These are phyloP conservation scores for Schizaphis graminum DNA, from an alignment of 2,888 invertebrate genomes.

Conservation along the genomic window DNA sequence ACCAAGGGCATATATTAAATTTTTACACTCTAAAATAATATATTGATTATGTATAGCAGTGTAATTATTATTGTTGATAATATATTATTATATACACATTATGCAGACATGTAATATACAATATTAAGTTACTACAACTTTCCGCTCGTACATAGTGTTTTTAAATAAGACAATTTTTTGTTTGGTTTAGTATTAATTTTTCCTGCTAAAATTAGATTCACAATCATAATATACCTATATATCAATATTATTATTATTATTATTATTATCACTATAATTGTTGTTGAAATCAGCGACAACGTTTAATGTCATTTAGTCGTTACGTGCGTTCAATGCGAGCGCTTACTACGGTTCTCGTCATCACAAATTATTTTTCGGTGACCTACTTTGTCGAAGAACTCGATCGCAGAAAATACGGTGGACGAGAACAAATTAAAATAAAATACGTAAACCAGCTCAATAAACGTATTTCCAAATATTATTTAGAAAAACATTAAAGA, in stretches of 20 bases:
- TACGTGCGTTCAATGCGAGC: not conserved
- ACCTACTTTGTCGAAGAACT: not conserved
- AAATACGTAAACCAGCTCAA: not conserved
- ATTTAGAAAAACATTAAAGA: slow-evolving; percentile 40
- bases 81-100: not conserved
- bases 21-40: not conserved
- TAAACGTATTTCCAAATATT: slow-evolving; percentile 29
- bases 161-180: not conserved
- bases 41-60: not conserved
- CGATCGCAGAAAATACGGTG: not conserved
- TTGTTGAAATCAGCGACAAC: not conserved
- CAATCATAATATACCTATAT: no score
- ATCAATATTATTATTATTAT: no score
- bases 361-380: not conserved
- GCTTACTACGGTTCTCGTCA: not conserved
- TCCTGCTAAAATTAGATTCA: not conserved
- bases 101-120: not conserved
- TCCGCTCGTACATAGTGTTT: not conserved
- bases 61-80: not conserved
- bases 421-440: not conserved
- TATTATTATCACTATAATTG: not conserved
- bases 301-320: not conserved
- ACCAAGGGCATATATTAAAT: not conserved
- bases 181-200: not conserved
- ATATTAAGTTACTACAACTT: not conserved